phyloP scores from a whole-genome alignment of 2,113 vertebrate species.

The Microtus pennsylvanicus region DNA sequence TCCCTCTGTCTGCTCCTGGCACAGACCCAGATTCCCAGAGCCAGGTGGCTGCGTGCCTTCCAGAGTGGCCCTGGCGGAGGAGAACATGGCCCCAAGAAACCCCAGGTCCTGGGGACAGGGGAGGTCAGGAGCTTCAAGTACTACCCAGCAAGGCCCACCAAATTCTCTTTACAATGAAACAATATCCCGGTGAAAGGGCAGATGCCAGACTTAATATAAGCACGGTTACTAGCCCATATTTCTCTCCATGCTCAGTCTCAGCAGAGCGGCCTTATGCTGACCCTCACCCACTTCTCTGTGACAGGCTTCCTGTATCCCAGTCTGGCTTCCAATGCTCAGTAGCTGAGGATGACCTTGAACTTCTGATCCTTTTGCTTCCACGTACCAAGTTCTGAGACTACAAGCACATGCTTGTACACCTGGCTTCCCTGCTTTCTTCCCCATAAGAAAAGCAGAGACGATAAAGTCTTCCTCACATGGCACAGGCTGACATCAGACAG shows the following conservation, averaged over 20 bases:
- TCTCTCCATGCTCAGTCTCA: not conserved
- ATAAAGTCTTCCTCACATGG: not conserved
- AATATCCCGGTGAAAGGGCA: not conserved
- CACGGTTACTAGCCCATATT: no score
- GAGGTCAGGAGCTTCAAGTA: not conserved
- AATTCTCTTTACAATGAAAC: not conserved
- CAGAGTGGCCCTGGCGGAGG: constrained; percentile 55
- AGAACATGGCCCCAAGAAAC: not conserved
- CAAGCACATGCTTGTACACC: not conserved
- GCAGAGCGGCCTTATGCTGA: not conserved
- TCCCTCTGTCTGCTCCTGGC: constrained; percentile 61
- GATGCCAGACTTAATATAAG: not conserved
- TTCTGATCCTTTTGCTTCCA: not conserved
- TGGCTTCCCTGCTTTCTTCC: not conserved
- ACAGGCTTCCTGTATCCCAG: no score
- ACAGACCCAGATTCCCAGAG: constrained; percentile 3
- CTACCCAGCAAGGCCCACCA: not conserved
- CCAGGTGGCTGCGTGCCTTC: constrained; percentile 65
- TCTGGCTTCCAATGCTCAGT: not conserved
- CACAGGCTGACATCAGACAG: not conserved
- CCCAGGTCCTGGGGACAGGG: not conserved
- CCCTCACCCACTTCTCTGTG: not conserved
- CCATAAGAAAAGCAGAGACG: constrained; percentile 13
- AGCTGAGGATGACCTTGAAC: not conserved
- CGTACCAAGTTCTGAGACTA: not conserved